Conservation (phyloP, 2,113 vertebrate genomes). For the Chaetops frenatus region DNA sequence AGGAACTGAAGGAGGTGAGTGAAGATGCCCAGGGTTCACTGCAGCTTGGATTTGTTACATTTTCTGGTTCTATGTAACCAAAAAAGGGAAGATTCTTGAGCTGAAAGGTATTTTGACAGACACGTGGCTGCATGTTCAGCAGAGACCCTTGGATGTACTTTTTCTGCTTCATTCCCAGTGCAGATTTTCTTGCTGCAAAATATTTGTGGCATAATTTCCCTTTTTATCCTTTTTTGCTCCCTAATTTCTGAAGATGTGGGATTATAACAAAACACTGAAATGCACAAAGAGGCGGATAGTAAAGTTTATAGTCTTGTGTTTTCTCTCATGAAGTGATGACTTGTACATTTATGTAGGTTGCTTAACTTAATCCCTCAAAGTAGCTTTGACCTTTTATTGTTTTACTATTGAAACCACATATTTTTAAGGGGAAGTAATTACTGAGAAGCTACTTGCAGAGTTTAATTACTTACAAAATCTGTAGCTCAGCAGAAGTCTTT, state of each 20-base stretch:
- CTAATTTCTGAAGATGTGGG: background rate
- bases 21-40: background rate
- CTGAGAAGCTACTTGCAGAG: background rate
- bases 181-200: background rate
- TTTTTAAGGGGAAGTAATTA: background rate
- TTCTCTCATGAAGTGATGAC: background rate
- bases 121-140: rapidly evolving
- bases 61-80: background rate
- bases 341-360: background rate
- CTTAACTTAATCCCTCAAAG: background rate
- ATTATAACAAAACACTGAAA: background rate
- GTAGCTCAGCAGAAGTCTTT: background rate
- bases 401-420: background rate
- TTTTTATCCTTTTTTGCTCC: background rate
- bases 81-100: background rate
- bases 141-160: background rate
- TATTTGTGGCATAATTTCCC: background rate
- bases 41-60: background rate
- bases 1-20: slow-evolving; percentile 91
- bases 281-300: background rate
- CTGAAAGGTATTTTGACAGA: background rate
- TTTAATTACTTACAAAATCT: background rate
- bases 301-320: background rate
- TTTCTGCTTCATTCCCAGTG: background rate
- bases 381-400: background rate